Evolutionary conservation across 2,113 vertebrate genomes (phyloP), one percentile per base, ranked within the genome.

Genomic region (Hymenochirus boettgeri): DNA sequence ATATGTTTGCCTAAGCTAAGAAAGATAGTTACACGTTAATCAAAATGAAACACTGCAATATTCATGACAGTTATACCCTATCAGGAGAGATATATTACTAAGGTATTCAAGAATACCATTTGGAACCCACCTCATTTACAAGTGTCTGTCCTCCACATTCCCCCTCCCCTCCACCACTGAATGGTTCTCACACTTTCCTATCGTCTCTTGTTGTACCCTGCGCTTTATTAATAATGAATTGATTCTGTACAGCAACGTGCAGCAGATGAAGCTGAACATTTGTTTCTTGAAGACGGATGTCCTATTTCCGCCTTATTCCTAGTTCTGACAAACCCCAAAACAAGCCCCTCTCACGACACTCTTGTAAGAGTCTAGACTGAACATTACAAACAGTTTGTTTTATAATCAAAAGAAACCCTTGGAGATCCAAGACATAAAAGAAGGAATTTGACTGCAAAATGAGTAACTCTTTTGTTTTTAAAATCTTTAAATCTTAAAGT

Each of bases 341-440:
- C 47, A 51, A 67, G 56, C 54, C 53, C 62, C 42, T 51, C 31
- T 59, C 47, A 39, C 59, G 64, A 67, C 54, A 67, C 45, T 21
- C 57, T 52, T 69, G 65, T 69, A 60, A 51, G 65, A 53, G 65
- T 69, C 65, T 60, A 69, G 65, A 69, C 65, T 53, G 31, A 18
- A 69, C 57, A 69, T 60, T 67, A 60, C 45, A 18, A 29, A 57
- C 57, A 60, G 65, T 69, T 69, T 69, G 65, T 69, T 69, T 69
- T 53, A 59, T 45, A 4, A 15, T 60, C 65, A 69, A 69, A 53
- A 69, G 65, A 60, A 69, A 53, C 65, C 65, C 65, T 59, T 59
- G 65, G 65, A 18, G 56, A 69, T 69, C 27, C 18, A 9, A 57
- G 65, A 47, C 25, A 69, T 60, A 69, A 69, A 69, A 57, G 47